Evolutionary conservation across 2,797 vertebrate species (phyloP).

Genomic region (Crocidura indochinensis): DNA sequence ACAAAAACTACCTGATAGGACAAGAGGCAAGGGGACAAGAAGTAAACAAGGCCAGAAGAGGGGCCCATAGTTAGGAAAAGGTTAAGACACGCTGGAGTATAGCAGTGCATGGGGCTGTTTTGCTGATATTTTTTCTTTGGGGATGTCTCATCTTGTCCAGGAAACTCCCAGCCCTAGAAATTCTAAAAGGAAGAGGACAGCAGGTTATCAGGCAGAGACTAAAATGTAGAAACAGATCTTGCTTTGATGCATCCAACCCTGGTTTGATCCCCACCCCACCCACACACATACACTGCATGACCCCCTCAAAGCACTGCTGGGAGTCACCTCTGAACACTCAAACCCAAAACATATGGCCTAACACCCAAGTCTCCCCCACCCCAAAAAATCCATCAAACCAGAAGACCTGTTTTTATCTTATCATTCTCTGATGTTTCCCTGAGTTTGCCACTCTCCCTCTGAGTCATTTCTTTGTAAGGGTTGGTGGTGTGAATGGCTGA

Average conservation of each 20-base stretch:
- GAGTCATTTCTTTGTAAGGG: slow-evolving; percentile 13
- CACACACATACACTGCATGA: too few species aligned
- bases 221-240: slow-evolving; percentile 44
- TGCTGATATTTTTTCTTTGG: slow-evolving; percentile 13
- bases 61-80: too few species aligned
- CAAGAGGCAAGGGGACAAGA: too few species aligned
- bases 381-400: not conserved
- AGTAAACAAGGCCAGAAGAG: too few species aligned
- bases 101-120: not conserved
- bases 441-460: slow-evolving; percentile 31
- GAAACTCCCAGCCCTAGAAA: not conserved
- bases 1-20: too few species aligned
- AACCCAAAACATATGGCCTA: too few species aligned
- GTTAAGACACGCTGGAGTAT: not conserved
- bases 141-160: slow-evolving; percentile 17
- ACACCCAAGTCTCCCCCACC: too few species aligned
- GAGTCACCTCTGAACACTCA: too few species aligned
- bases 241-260: too few species aligned
- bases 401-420: not conserved
- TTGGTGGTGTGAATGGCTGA: not conserved
- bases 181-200: slow-evolving; percentile 5
- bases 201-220: slow-evolving; percentile 6
- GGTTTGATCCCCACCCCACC: too few species aligned
- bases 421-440: not conserved
- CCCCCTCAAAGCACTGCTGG: too few species aligned